Conservation (phyloP, 1,140 invertebrate species). For the Pseudomyrmex concolor region DNA sequence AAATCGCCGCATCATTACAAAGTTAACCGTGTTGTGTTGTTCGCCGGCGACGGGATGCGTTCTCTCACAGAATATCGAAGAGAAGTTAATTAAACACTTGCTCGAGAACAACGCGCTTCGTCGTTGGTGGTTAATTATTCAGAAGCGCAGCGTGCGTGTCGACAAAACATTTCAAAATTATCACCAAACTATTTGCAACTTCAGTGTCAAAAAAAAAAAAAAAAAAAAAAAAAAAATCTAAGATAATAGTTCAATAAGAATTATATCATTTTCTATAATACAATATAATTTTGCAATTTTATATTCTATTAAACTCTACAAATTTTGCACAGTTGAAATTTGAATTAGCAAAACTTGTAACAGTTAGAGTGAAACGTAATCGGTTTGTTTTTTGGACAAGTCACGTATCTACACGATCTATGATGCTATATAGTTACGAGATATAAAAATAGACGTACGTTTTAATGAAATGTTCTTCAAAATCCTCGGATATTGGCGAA, state of each 20-base stretch:
- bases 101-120: slow-evolving; percentile 48
- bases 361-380: no score
- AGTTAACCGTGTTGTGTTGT: slow-evolving; percentile 22
- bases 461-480: slow-evolving; percentile 29
- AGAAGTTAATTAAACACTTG: slow-evolving; percentile 67
- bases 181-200: no score
- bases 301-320: no score
- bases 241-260: background rate
- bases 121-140: slow-evolving; percentile 62
- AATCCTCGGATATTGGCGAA: slow-evolving; percentile 8
- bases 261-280: no score
- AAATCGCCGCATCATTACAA: slow-evolving; percentile 24
- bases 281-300: no score
- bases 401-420: background rate
- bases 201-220: no score
- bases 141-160: slow-evolving; percentile 35
- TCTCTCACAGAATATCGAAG: background rate
- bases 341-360: no score
- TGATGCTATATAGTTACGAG: no score
- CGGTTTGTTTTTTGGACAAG: no score
- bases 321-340: no score
- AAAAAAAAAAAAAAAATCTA: no score
- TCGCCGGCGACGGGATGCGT: slow-evolving; percentile 18
- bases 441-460: background rate
- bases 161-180: slow-evolving; percentile 33